A percentile compares a stretch with the other conserved stretches of the same genome.
Evolutionary conservation across 2,797 vertebrate genomes (phyloP).

Genomic region (Alcedo quadribrachys): DNA sequence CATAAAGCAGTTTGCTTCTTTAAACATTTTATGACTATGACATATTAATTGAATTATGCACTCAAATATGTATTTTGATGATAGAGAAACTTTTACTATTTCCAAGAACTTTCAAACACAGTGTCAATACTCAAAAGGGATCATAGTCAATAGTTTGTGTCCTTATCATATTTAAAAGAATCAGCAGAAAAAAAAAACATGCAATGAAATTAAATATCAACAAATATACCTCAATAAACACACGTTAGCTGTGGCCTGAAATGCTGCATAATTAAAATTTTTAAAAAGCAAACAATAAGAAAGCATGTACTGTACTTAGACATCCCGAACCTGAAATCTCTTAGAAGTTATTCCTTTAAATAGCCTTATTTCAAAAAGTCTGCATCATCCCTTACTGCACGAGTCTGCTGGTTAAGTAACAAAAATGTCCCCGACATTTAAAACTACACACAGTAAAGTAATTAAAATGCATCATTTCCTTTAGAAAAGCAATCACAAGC

Average conservation of each 20-base stretch:
- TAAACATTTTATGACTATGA: conserved; percentile 38
- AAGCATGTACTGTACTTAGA: background rate
- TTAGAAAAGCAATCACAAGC: conserved; percentile 18
- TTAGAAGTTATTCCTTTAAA: background rate
- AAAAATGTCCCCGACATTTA: conserved; percentile 40
- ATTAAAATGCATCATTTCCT: conserved; percentile 50
- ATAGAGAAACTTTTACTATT: conserved; percentile 25
- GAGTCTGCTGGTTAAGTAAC: conserved; percentile 17
- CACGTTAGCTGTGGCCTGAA: background rate
- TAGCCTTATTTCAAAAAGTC: background rate
- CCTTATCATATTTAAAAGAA: background rate
- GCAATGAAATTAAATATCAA: background rate
- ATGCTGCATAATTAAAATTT: rapidly evolving
- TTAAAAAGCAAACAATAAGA: background rate
- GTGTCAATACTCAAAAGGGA: conserved; percentile 1
- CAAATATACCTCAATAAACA: background rate
- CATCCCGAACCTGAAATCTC: background rate
- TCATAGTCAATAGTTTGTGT: background rate
- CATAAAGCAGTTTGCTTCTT: conserved; percentile 15
- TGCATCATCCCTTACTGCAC: conserved; percentile 11
- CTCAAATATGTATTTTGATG: conserved; percentile 19
- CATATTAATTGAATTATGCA: conserved; percentile 60
- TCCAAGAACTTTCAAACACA: conserved; percentile 10
- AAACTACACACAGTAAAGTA: conserved; percentile 14
- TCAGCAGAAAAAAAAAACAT: background rate